Base-by-base conservation (phyloP, 2,797 vertebrate species). In the Hemibagrus guttatus region DNA sequence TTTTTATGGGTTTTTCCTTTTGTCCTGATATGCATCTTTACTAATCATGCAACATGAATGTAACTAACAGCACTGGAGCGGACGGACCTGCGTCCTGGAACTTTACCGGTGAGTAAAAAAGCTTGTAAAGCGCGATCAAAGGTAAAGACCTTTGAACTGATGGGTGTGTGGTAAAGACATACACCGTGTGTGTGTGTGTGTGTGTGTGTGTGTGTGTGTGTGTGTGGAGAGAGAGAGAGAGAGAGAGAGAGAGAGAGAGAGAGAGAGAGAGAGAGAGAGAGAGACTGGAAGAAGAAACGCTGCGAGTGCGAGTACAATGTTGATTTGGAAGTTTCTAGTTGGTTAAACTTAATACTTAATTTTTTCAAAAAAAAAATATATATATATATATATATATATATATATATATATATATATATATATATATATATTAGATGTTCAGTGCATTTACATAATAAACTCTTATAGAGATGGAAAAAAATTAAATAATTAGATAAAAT, bases 1-100 rank as follows among this genome's bases (percentile, higher is more conserved):
- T 89, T 86, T 81, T 17, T 26, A 87, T 86, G 89, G n/a, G 61
- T 52, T 81, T 86, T 42, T 76, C 69, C 12, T 14, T 46, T 69
- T 68, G 81, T 14, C 26, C 21, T 42, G 42, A 81, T 64, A 66
- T 66, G 80, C 61, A 66, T 28, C 16, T 66, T 72, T 79, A 88
- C 85, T 89, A 89, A 90, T 49, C 86, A 93, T 92, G 91, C 90
- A 91, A 90, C 58, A 93, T 93, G 92, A 92, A 90, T 90, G 83
- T 90, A 87, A 89, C 81, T 91, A 92, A 93, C 88, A 85, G 85
- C 88, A 92, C 91, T 85, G 91, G 88, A 91, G 87, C 88, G 89
- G 91, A 91, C 69, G 90, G 88, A 81, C 79, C 91, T 49, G 69
- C 85, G 86, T 84, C 89, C 87, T 93, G 91, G 91, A 91, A 92